A percentile compares a stretch with the other conserved stretches of the same genome.
These are phyloP conservation scores for Morpho achilles DNA, from an alignment of 2,888 invertebrate species.

Conservation along the genomic window DNA sequence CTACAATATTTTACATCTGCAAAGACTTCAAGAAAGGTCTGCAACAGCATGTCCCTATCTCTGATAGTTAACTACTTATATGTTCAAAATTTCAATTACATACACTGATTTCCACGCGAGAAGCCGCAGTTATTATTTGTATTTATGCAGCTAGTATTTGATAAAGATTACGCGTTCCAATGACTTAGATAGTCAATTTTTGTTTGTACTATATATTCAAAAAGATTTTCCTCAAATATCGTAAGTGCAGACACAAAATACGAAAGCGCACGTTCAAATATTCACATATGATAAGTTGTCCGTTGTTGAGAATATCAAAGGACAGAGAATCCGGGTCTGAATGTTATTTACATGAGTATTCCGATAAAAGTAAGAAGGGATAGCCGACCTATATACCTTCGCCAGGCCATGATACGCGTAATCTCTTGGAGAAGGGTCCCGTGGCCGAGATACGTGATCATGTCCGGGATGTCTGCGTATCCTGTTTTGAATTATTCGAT, in stretches of 20 bases:
- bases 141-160: too few species aligned
- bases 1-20: too few species aligned
- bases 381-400: constrained; percentile 48
- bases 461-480: constrained; percentile 30
- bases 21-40: too few species aligned
- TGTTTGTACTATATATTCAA: too few species aligned
- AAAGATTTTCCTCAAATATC: not conserved
- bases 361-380: constrained; percentile 58
- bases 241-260: constrained; percentile 1
- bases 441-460: constrained; percentile 33
- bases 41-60: too few species aligned
- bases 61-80: too few species aligned
- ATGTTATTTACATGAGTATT: constrained; percentile 66
- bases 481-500: constrained; percentile 25
- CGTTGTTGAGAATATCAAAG: constrained; percentile 21
- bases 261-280: constrained; percentile 7
- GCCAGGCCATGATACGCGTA: constrained; percentile 57
- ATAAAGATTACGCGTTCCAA: too few species aligned
- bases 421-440: constrained; percentile 64
- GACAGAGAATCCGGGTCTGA: constrained; percentile 46
- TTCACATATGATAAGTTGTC: constrained; percentile 6
- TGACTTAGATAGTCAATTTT: too few species aligned
- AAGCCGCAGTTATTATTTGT: too few species aligned
- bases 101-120: too few species aligned
- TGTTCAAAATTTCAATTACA: too few species aligned